Percentiles rank a stretch among this genome's conserved stretches.
Evolutionary conservation across 1,140 invertebrate species (phyloP).

Genomic region (Phthorimaea operculella): DNA sequence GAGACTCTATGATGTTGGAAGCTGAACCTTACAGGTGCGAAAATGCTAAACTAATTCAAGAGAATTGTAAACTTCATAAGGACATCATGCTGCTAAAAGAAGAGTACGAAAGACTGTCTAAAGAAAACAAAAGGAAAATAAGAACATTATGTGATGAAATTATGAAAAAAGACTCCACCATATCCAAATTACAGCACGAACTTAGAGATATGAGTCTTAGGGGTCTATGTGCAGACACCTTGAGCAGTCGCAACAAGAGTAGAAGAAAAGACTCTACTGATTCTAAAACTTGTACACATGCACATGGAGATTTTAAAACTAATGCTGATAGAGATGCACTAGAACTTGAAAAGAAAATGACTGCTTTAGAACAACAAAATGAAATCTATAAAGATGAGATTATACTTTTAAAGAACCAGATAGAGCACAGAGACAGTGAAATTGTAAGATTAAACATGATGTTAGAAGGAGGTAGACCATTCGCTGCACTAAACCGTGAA

Average conservation of each 20-base stretch:
- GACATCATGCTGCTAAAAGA: conserved; percentile 76
- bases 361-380: conserved; percentile 45
- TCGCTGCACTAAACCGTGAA: conserved; percentile 61
- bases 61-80: conserved; percentile 78
- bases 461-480: conserved; percentile 72
- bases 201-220: conserved; percentile 54
- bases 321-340: conserved; percentile 32
- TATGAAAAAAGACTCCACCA: conserved; percentile 42
- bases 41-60: conserved; percentile 75
- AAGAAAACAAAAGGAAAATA: conserved; percentile 48
- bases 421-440: conserved; percentile 71
- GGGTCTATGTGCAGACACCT: conserved; percentile 57
- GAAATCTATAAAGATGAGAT: conserved; percentile 51
- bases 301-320: conserved; percentile 30
- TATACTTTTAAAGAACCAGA: conserved; percentile 48
- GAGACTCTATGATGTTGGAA: conserved; percentile 69
- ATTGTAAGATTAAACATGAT: conserved; percentile 71
- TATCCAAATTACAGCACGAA: conserved; percentile 56
- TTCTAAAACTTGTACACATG: conserved; percentile 30
- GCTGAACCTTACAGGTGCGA: conserved; percentile 78
- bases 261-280: conserved; percentile 45
- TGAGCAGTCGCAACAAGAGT: conserved; percentile 55
- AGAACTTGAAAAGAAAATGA: conserved; percentile 39
- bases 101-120: conserved; percentile 44
- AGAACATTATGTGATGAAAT: conserved; percentile 51